phyloP scores from a whole-genome alignment of 1,140 invertebrate species.

The Conus betulinus region DNA sequence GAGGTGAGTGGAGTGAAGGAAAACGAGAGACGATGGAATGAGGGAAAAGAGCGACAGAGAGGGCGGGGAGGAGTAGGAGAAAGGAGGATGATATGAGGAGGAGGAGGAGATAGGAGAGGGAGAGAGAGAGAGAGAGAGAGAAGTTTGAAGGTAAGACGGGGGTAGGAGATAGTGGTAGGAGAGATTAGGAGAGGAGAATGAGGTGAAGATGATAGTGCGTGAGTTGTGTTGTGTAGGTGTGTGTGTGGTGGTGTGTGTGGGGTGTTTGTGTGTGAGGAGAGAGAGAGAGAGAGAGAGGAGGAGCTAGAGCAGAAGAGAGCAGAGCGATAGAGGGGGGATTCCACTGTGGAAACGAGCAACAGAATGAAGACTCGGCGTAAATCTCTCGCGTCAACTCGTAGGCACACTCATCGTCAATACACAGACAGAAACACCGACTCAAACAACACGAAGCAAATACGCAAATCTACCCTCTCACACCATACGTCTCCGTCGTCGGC shows the following conservation, averaged over 20 bases:
- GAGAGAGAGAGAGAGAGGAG: slow-evolving; percentile 2
- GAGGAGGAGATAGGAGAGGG: no score
- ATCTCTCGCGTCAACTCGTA: not conserved
- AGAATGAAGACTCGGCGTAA: not conserved
- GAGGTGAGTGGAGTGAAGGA: no score
- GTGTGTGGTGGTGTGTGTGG: no score
- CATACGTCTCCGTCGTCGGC: not conserved
- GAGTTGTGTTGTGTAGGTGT: no score
- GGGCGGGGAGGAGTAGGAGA: no score
- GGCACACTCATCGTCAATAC: not conserved
- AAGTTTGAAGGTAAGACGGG: not conserved
- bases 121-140: no score
- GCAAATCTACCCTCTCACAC: not conserved
- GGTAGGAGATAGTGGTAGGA: not conserved
- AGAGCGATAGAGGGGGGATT: not conserved
- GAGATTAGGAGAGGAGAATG: not conserved
- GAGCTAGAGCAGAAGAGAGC: no score
- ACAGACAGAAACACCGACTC: not conserved
- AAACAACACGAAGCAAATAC: not conserved
- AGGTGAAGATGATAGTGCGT: no score
- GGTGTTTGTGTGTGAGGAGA: no score
- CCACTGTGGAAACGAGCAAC: not conserved
- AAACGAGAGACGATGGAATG: no score
- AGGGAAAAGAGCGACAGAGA: no score
- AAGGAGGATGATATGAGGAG: no score